These are phyloP conservation scores for Loxodonta africana DNA, from an alignment of 2,113 vertebrate genomes.

Conservation along the genomic window DNA sequence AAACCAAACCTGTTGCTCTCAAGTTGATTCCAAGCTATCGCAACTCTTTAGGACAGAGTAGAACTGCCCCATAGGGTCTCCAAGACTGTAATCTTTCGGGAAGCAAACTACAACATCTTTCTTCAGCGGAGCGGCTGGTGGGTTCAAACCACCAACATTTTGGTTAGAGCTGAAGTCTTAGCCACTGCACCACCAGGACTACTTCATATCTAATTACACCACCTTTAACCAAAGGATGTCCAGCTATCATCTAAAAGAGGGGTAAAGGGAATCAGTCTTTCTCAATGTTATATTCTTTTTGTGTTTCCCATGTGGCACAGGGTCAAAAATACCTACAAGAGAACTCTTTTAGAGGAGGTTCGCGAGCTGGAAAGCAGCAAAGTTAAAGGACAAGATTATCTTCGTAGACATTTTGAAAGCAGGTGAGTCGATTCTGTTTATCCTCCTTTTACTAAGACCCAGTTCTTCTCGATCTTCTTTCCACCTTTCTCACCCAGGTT, in stretches of 20 bases:
- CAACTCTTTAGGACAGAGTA: not conserved
- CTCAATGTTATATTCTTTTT: not conserved
- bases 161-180: not conserved
- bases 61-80: not conserved
- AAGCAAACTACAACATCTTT: not conserved
- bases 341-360: not conserved
- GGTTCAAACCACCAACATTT: not conserved
- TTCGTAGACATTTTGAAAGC: no score
- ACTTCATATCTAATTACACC: fast-evolving
- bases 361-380: slow-evolving; percentile 6
- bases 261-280: not conserved
- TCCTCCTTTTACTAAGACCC: not conserved
- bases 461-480: not conserved
- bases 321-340: slow-evolving; percentile 15
- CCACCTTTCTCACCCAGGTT: not conserved
- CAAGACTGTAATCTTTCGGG: not conserved
- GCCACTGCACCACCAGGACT: not conserved
- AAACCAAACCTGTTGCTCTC: not conserved
- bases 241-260: not conserved
- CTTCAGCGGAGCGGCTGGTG: not conserved
- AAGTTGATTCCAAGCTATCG: not conserved
- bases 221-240: not conserved
- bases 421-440: not conserved
- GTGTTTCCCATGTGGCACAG: not conserved
- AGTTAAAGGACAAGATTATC: not conserved